phyloP scores from a whole-genome alignment of 2,113 vertebrate genomes.

The Melanerpes formicivorus region DNA sequence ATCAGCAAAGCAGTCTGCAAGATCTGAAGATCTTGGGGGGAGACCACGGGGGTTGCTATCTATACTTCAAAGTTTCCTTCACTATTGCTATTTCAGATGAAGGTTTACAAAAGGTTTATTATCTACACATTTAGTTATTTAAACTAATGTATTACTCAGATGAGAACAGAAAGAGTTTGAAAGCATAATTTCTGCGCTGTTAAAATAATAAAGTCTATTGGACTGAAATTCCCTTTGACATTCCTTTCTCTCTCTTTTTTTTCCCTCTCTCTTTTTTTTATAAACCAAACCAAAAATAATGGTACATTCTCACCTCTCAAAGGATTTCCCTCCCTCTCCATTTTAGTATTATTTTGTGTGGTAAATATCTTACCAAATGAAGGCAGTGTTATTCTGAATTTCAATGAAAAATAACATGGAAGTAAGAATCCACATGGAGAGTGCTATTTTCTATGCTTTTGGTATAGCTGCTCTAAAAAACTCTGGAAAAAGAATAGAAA shows the following conservation, averaged over 20 bases:
- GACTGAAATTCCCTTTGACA: neutral
- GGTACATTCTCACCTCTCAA: slow-evolving; percentile 32
- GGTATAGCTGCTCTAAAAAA: neutral
- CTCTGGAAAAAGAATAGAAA: neutral
- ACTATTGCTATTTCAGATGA: neutral
- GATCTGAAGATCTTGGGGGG: neutral
- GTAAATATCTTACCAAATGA: slow-evolving; percentile 9
- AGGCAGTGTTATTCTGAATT: neutral
- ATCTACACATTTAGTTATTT: slow-evolving; percentile 54
- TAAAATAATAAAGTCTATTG: neutral
- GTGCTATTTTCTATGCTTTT: neutral
- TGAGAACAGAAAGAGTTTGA: slow-evolving; percentile 37
- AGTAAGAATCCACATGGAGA: neutral
- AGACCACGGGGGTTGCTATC: neutral
- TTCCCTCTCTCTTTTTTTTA: neutral
- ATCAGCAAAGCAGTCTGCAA: neutral
- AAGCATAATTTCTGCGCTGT: slow-evolving; percentile 21
- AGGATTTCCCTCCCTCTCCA: neutral
- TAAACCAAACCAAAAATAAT: slow-evolving; percentile 12
- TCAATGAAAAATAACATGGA: neutral
- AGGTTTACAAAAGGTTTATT: slow-evolving; percentile 61
- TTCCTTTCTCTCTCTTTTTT: neutral
- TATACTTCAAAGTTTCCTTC: slow-evolving; percentile 22
- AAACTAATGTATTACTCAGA: slow-evolving; percentile 40
- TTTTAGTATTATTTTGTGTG: slow-evolving; percentile 12